Base-by-base conservation (phyloP, 92 coral and sea anemone genomes). In the Epizoanthus fatuus region DNA sequence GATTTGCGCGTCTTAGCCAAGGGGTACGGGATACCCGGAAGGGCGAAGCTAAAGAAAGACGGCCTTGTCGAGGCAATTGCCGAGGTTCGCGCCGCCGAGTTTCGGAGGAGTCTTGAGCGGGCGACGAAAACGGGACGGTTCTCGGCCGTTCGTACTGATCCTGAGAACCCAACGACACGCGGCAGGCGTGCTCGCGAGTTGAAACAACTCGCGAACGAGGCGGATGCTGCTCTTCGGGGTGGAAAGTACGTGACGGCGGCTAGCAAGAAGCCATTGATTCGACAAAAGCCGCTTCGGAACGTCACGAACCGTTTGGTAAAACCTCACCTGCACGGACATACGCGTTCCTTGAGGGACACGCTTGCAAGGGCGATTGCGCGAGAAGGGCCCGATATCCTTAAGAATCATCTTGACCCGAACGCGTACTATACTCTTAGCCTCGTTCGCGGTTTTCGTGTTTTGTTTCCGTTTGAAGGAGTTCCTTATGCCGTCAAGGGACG, bases 271-370 rank as follows among this genome's bases (percentile, higher is more conserved):
- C 25, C 25, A 22, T 22, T 22, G 25, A 22, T 22, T 22, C 25
- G 25, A 22, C 25, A 22, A 22, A 22, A 22, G 25, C 25, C 25
- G 25, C 0, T 0, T 22, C 25, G 25, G 25, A 22, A 22, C 25
- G 25, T 71, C n/a, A 39, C 2, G 56, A 5, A 11, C 9, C 76
- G 76, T 1, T 17, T 45, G 1, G 3, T 1, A 54, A 75, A 75
- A 40, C 81, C 81, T 3, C 81, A 75, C 81, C 81, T 75, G 1
- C 81, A 75, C 42, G 81, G 66, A 44, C 66, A n/a, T 6, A 75
- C 81, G 2, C 19, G 66, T 0, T 75, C 81, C 3, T 4, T 4
- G 78, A 72, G 3, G 39, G 78, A 72, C 11, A 42, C 78, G 5
- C 57, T 72, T 3, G 60, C 78, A 16, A 39, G 66, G 44, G 81